Evolutionary conservation across 2,797 vertebrate species (phyloP).

Genomic region (Rhabdomys pumilio): DNA sequence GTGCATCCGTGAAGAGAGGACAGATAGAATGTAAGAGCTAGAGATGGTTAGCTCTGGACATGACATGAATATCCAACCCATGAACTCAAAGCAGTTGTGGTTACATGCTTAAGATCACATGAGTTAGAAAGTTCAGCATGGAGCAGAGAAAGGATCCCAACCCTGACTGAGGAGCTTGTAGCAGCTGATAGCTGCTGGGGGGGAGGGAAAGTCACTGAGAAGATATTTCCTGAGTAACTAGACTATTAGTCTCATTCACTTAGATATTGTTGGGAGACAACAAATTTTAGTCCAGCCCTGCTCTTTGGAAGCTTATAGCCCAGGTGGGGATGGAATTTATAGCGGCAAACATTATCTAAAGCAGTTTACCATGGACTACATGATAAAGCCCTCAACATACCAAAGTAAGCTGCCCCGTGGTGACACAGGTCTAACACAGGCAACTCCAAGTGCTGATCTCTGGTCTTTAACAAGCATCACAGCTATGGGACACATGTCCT

Average conservation of each 20-base stretch:
- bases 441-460: neutral
- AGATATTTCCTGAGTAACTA: neutral
- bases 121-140: neutral
- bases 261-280: neutral
- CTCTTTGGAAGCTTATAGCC: neutral
- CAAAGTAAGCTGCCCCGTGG: neutral
- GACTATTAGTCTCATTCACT: neutral
- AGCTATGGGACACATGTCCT: neutral
- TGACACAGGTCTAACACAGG: neutral
- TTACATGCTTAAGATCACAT: neutral
- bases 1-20: neutral
- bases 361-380: neutral
- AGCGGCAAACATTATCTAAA: neutral
- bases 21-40: neutral
- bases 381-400: neutral
- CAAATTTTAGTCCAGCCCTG: neutral
- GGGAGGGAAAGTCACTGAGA: neutral
- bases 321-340: neutral
- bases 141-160: neutral
- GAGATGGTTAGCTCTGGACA: neutral
- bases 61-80: neutral
- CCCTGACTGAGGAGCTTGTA: neutral
- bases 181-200: neutral
- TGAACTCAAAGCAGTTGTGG: neutral
- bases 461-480: neutral